Conservation (phyloP, 2,797 vertebrate genomes). For the Eospalax fontanierii region DNA sequence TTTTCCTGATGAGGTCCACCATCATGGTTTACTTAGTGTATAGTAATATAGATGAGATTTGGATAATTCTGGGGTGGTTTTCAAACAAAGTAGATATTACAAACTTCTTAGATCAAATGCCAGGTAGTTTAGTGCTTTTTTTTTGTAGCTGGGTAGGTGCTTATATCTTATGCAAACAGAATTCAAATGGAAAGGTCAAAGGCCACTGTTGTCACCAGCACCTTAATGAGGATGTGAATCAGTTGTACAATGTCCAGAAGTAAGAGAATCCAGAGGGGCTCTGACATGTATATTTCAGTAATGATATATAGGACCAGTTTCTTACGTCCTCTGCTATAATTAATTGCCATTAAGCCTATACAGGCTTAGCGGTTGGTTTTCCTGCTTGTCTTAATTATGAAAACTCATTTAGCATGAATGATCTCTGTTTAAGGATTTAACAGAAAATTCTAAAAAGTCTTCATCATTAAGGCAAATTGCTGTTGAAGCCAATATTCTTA, state of each 20-base stretch:
- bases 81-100: background rate
- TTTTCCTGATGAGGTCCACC: background rate
- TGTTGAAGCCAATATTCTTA: background rate
- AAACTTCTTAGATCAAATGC: constrained; percentile 44
- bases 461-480: background rate
- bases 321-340: background rate
- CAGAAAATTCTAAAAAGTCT: background rate
- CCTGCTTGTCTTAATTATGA: background rate
- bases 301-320: background rate
- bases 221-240: background rate
- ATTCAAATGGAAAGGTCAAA: background rate
- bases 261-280: background rate
- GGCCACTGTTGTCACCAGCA: background rate
- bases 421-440: constrained; percentile 15
- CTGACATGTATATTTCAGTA: background rate
- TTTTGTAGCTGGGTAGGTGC: constrained; percentile 29
- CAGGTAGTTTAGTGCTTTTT: constrained; percentile 41
- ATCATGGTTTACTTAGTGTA: background rate
- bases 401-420: background rate
- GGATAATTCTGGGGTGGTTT: background rate
- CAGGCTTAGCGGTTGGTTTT: background rate
- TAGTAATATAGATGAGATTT: background rate
- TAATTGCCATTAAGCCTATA: background rate
- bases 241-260: background rate
- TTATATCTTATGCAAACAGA: background rate